Evolutionary conservation across 2,797 vertebrate genomes (phyloP), one percentile per base, ranked within the genome.

Genomic region (Manis crassicaudata): DNA sequence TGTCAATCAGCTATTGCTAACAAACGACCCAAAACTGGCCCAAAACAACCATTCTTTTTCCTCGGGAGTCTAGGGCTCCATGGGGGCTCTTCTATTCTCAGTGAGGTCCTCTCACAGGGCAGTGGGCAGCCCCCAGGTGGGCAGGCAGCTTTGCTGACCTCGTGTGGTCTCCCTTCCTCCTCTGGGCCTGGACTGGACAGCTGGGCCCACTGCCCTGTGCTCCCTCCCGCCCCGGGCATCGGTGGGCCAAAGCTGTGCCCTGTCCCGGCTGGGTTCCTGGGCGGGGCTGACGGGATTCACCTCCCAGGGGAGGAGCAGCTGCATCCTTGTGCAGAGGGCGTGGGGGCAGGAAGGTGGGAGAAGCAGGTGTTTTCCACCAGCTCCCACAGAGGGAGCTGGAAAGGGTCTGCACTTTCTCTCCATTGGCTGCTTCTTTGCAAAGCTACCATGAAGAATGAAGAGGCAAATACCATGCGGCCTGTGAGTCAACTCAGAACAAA

Each of bases 161-260:
- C 18, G 32, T 5, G 32, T 35, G 82, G 11, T 29, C 17, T n/a
- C 14, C 23, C 54, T 35, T 35, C 50, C 6, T 4, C 46, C 52
- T 73, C 14, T 10, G 3, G 7, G 65, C 18, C 58, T 43, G 13
- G 58, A 63, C 18, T 2, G 82, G 82, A 54, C 46, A 23, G 0
- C 29, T 0, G 5, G 80, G 58, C 40, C 2, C 2, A 27, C 58
- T 8, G 46, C 2, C 46, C 20, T 0, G 11, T 5, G 56, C 29
- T 32, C 11, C 27, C 46, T 54, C 17, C 2, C 4, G 27, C 67
- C 40, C 11, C 18, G 7, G 52, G 40, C 46, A 46, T 46, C 12
- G 10, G 46, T 7, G 10, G 58, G 16, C 14, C 27, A 46, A 35
- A 52, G n/a, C 23, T 27, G 27, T 27, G 70, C 27, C 9, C 8